phyloP scores from a whole-genome alignment of 1,140 invertebrate species.

The Sycophila sp. region DNA sequence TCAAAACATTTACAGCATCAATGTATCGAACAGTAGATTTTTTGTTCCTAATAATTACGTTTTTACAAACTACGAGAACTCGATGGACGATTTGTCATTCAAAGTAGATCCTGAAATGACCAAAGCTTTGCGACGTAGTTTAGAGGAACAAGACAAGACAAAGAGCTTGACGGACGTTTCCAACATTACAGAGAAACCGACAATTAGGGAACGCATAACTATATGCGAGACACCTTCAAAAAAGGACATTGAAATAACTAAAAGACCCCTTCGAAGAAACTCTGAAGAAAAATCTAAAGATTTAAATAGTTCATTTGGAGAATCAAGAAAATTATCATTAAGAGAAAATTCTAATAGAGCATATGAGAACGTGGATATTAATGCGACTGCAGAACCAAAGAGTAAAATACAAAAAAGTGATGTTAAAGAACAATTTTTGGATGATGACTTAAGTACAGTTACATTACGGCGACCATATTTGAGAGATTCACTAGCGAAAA shows the following conservation, averaged over 20 bases:
- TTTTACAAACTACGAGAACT: constrained; percentile 45
- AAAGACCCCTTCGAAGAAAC: no score
- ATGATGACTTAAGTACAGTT: constrained; percentile 12
- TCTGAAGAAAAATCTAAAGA: not conserved
- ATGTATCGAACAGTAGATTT: constrained; percentile 55
- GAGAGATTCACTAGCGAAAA: not conserved
- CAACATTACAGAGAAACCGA: not conserved
- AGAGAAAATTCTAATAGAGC: not conserved
- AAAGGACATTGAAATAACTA: not conserved
- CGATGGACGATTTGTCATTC: constrained; percentile 54
- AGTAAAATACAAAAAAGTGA: not conserved
- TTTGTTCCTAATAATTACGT: constrained; percentile 55
- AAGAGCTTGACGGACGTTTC: constrained; percentile 10
- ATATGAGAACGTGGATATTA: not conserved
- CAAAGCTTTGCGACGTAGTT: constrained; percentile 47
- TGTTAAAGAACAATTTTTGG: not conserved
- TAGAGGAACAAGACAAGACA: no score
- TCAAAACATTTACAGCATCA: constrained; percentile 47
- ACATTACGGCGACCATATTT: not conserved
- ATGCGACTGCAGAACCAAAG: not conserved
- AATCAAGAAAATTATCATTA: not conserved
- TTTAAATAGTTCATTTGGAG: not conserved
- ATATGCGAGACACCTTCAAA: not conserved
- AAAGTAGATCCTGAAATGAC: constrained; percentile 55
- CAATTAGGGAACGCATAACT: not conserved